Evolutionary conservation across 2,888 invertebrate species (phyloP).

Genomic region (Synanthedon myopaeformis): DNA sequence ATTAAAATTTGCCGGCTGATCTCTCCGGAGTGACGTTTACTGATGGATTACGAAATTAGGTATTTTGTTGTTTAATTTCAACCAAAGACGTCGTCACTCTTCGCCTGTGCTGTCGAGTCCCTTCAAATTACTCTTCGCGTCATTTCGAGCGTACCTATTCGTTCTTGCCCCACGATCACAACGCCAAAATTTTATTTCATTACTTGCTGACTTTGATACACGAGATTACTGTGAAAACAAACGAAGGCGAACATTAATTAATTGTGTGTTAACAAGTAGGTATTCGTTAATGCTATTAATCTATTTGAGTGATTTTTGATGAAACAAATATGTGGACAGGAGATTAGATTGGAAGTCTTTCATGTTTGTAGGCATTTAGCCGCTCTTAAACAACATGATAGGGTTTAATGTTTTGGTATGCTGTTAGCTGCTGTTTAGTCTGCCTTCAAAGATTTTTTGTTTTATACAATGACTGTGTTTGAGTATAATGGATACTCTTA

Average conservation of each 20-base stretch:
- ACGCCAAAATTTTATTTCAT: constrained; percentile 4
- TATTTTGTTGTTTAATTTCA: constrained; percentile 19
- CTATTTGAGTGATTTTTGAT: too few species aligned
- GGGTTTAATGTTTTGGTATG: too few species aligned
- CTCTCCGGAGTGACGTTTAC: constrained; percentile 44
- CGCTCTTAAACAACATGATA: too few species aligned
- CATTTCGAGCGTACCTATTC: constrained; percentile 9
- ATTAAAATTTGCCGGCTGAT: constrained; percentile 68
- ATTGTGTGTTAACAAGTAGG: not conserved
- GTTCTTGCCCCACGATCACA: not conserved
- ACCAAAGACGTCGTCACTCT: constrained; percentile 6
- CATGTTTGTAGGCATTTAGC: too few species aligned
- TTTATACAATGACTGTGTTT: too few species aligned
- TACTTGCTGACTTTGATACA: constrained; percentile 3
- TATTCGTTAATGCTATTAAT: too few species aligned
- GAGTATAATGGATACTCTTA: too few species aligned
- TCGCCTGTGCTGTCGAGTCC: constrained; percentile 1
- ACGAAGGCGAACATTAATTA: not conserved
- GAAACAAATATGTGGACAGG: too few species aligned
- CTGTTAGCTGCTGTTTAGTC: too few species aligned
- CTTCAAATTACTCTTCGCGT: constrained; percentile 13
- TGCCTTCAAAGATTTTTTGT: too few species aligned
- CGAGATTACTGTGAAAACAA: constrained; percentile 2
- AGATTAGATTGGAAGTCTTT: too few species aligned
- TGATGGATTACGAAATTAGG: constrained; percentile 59